Evolutionary conservation across 2,888 invertebrate species (phyloP).

Genomic region (Dascillus cervinus): DNA sequence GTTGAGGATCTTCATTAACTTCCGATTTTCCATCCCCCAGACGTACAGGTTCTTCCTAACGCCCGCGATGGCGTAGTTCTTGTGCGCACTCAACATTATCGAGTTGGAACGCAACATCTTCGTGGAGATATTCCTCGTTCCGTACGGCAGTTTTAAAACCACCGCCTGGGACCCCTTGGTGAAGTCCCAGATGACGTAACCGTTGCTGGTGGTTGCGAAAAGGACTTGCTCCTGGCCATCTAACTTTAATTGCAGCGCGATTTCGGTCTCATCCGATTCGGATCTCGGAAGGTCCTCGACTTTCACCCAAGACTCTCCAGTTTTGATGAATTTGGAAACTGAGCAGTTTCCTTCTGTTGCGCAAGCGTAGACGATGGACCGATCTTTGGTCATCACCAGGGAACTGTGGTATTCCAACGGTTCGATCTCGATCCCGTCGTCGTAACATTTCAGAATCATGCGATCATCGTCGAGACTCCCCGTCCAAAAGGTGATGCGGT

Average conservation of each 20-base stretch:
- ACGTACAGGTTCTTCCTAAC: constrained; percentile 90
- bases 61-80: constrained; percentile 90
- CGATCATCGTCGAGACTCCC: constrained; percentile 70
- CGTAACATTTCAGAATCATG: constrained; percentile 58
- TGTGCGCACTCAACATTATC: constrained; percentile 83
- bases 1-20: constrained; percentile 85
- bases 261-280: constrained; percentile 65
- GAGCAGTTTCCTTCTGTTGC: constrained; percentile 54
- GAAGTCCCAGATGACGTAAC: constrained; percentile 77
- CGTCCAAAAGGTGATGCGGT: constrained; percentile 72
- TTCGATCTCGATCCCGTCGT: constrained; percentile 46
- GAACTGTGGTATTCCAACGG: constrained; percentile 57
- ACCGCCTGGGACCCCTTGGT: constrained; percentile 52
- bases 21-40: constrained; percentile 76
- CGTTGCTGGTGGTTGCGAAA: constrained; percentile 73
- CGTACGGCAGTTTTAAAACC: constrained; percentile 69
- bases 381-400: constrained; percentile 59
- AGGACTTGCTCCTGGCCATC: constrained; percentile 75
- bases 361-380: constrained; percentile 62
- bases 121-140: constrained; percentile 87
- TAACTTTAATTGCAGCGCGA: constrained; percentile 73
- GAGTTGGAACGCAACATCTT: constrained; percentile 87
- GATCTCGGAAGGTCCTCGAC: constrained; percentile 55
- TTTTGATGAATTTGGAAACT: constrained; percentile 42
- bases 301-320: constrained; percentile 55